Evolutionary conservation across 2,888 invertebrate genomes (phyloP).

Genomic region (Acronicta leporina): DNA sequence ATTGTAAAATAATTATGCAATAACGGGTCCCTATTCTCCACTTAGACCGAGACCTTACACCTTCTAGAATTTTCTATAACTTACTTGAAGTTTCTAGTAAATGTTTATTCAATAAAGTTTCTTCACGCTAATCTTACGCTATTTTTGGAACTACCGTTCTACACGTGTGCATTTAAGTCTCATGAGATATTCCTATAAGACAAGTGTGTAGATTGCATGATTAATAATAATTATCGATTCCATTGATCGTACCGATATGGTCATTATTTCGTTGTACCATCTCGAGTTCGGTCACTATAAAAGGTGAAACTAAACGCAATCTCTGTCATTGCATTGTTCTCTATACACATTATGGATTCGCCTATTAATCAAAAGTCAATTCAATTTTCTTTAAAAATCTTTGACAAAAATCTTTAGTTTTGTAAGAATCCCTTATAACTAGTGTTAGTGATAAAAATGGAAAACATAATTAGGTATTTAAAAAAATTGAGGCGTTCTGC

Average conservation of each 20-base stretch:
- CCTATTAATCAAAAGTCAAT: no score
- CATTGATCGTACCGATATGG: not conserved
- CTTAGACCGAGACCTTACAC: conserved; percentile 14
- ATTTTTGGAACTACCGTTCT: not conserved
- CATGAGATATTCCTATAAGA: not conserved
- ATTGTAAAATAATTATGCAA: conserved; percentile 13
- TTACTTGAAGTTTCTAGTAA: conserved; percentile 19
- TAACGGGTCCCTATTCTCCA: conserved; percentile 34
- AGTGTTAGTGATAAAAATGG: no score
- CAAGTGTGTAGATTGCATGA: conserved; percentile 5
- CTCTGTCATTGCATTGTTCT: not conserved
- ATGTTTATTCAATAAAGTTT: conserved; percentile 5
- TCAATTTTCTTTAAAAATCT: no score
- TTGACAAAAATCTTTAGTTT: no score
- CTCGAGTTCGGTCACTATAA: not conserved
- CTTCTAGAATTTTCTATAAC: conserved; percentile 30
- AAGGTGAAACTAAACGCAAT: not conserved
- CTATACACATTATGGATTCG: not conserved
- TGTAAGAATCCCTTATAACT: not conserved
- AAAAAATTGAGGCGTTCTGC: no score
- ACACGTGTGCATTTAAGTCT: not conserved
- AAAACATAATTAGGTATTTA: no score
- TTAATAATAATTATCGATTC: no score
- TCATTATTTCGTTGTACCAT: not conserved
- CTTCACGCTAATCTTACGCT: conserved; percentile 1